phyloP scores from a whole-genome alignment of 2,797 vertebrate genomes.

The Gallinago solitaria region DNA sequence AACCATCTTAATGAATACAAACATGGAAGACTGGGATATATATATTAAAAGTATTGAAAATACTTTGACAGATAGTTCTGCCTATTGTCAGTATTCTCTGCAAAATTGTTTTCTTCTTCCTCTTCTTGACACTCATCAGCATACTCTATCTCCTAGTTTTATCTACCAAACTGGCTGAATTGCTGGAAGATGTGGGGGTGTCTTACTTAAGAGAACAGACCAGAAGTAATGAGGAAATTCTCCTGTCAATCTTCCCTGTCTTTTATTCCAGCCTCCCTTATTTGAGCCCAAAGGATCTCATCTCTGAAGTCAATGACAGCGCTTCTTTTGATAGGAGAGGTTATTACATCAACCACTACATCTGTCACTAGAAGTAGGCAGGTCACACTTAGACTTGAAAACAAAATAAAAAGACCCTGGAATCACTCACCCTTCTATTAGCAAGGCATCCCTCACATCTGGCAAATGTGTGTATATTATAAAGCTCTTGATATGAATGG shows the following conservation, averaged over 20 bases:
- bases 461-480: neutral
- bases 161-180: neutral
- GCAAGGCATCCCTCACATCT: neutral
- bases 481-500: neutral
- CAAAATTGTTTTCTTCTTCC: neutral
- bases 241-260: neutral
- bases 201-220: neutral
- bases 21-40: neutral
- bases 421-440: neutral
- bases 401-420: neutral
- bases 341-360: conserved; percentile 23
- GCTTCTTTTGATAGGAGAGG: conserved; percentile 25
- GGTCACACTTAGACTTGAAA: conserved; percentile 36
- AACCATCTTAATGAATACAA: neutral
- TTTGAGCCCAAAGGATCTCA: conserved; percentile 19
- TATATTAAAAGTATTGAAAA: neutral
- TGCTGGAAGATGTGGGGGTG: neutral
- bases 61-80: neutral
- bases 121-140: neutral
- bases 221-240: neutral
- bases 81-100: neutral
- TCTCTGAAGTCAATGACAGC: conserved; percentile 44
- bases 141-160: neutral
- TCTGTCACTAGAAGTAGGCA: neutral
- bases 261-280: conserved; percentile 29